Percentiles rank a stretch among this genome's conserved stretches.
These are phyloP conservation scores for Tortricodes alternella DNA, from an alignment of 2,888 invertebrate species.

Conservation along the genomic window DNA sequence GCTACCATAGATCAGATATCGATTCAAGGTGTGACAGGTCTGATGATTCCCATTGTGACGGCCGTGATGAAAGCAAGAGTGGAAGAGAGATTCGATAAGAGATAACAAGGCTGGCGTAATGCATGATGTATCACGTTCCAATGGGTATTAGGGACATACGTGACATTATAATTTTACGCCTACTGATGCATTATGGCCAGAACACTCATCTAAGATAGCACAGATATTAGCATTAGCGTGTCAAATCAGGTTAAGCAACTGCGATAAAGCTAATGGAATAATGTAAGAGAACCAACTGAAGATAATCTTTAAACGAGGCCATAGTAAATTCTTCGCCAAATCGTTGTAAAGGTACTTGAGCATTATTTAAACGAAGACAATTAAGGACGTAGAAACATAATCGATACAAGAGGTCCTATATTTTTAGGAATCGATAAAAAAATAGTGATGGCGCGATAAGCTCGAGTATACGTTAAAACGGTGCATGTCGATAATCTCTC, in stretches of 20 bases:
- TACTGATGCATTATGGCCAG: constrained; percentile 29
- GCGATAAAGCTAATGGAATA: constrained; percentile 26
- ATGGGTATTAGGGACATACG: constrained; percentile 56
- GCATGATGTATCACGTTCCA: constrained; percentile 48
- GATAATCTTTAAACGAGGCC: constrained; percentile 5
- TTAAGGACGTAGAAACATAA: constrained; percentile 37
- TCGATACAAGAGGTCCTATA: constrained; percentile 63
- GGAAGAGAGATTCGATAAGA: constrained; percentile 53
- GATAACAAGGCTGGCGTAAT: constrained; percentile 60
- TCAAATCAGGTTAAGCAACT: constrained; percentile 25
- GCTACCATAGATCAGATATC: constrained; percentile 57
- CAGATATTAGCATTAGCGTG: constrained; percentile 29
- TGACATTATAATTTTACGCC: constrained; percentile 57
- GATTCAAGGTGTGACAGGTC: constrained; percentile 58
- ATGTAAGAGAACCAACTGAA: constrained; percentile 1
- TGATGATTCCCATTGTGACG: constrained; percentile 58
- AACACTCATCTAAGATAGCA: constrained; percentile 28
- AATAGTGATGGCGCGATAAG: constrained; percentile 72
- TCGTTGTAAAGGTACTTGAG: not conserved
- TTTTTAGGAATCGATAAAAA: constrained; percentile 63
- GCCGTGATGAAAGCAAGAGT: constrained; percentile 63
- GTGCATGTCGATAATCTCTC: constrained; percentile 78
- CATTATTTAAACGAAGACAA: constrained; percentile 9
- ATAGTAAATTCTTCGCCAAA: not conserved
- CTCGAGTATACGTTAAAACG: constrained; percentile 63